phyloP scores from a whole-genome alignment of 2,797 vertebrate species.

The Cygnus olor region DNA sequence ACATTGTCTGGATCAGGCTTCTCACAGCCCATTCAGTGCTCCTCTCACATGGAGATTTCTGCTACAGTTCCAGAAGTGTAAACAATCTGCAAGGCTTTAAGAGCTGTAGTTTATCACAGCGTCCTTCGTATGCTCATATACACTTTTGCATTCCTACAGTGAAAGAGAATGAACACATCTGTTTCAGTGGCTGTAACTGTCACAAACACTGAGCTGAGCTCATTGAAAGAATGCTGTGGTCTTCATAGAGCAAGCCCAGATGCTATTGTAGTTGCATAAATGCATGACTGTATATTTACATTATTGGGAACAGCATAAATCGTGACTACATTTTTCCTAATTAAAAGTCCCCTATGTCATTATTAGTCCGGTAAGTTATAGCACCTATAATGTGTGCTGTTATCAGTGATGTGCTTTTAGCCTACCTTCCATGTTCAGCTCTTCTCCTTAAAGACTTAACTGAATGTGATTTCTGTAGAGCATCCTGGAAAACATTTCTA shows the following conservation, averaged over 20 bases:
- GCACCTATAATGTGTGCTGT: not conserved
- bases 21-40: not conserved
- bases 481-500: not conserved
- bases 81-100: not conserved
- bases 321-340: not conserved
- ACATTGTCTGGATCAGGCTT: not conserved
- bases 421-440: not conserved
- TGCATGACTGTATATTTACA: not conserved
- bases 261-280: not conserved
- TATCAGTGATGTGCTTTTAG: not conserved
- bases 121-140: not conserved
- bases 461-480: not conserved
- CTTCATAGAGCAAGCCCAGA: constrained; percentile 5
- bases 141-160: not conserved
- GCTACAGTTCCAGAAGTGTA: not conserved
- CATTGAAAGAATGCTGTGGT: not conserved
- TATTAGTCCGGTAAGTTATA: not conserved
- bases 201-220: not conserved
- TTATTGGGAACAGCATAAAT: not conserved
- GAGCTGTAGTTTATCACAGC: not conserved
- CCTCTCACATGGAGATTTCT: not conserved
- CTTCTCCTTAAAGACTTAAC: not conserved
- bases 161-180: constrained; percentile 12
- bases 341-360: not conserved
- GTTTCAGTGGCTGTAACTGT: not conserved